A percentile compares a stretch with the other conserved stretches of the same genome.
Conservation (phyloP, 1,140 invertebrate genomes). For the Varroa destructor region DNA sequence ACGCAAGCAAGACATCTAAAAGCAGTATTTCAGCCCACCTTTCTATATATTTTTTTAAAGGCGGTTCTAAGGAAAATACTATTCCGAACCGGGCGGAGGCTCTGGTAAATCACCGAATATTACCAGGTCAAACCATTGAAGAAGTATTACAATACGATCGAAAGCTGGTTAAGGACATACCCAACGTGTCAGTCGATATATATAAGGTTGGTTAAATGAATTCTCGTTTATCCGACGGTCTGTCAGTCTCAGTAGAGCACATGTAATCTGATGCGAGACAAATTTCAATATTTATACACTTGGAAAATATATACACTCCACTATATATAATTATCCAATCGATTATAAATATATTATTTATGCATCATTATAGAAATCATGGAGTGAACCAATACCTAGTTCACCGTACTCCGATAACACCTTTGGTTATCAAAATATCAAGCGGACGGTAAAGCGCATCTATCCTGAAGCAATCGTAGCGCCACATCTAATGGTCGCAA, state of each 20-base stretch:
- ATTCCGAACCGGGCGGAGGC: constrained; percentile 45
- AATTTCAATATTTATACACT: too few species aligned
- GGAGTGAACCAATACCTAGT: constrained; percentile 42
- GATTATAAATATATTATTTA: too few species aligned
- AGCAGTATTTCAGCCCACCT: neutral
- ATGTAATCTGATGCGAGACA: too few species aligned
- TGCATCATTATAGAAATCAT: constrained; percentile 37
- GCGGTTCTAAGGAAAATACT: constrained; percentile 44
- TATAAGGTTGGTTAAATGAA: neutral
- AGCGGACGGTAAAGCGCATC: constrained; percentile 43
- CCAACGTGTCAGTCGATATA: constrained; percentile 19
- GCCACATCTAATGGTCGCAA: constrained; percentile 46
- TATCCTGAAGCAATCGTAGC: constrained; percentile 42
- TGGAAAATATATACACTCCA: too few species aligned
- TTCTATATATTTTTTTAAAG: constrained; percentile 9
- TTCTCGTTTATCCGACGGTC: too few species aligned
- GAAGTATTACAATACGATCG: constrained; percentile 45
- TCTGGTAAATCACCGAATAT: constrained; percentile 47
- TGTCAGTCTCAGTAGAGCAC: neutral
- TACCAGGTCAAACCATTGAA: constrained; percentile 44
- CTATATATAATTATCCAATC: too few species aligned
- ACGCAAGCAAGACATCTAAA: too few species aligned
- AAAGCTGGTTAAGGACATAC: constrained; percentile 43
- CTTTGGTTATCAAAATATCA: constrained; percentile 44
- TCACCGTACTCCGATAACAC: constrained; percentile 42